Evolutionary conservation across 2,888 invertebrate genomes (phyloP).

Genomic region (Omphaloscelis lunosa): DNA sequence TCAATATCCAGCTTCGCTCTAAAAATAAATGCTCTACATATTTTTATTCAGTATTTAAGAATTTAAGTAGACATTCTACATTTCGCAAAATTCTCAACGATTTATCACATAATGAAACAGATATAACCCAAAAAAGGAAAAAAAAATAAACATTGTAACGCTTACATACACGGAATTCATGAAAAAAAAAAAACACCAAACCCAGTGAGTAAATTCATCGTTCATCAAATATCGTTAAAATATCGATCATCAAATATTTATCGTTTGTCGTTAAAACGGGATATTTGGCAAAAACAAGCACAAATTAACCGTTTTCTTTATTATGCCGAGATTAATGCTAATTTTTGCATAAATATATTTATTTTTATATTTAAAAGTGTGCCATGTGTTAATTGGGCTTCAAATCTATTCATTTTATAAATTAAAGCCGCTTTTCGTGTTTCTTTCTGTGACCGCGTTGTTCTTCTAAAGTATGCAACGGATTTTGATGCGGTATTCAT

Average conservation of each 20-base stretch:
- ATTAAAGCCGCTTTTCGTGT: no score
- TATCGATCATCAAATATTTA: no score
- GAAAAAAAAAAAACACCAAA: constrained; percentile 35
- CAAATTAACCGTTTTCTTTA: constrained; percentile 53
- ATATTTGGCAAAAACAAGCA: constrained; percentile 45
- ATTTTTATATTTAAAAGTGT: constrained; percentile 55
- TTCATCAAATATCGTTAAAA: no score
- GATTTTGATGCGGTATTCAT: no score
- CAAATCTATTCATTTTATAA: background rate
- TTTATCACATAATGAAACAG: background rate
- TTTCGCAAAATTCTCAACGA: background rate
- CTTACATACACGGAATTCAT: background rate
- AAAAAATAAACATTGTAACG: constrained; percentile 4
- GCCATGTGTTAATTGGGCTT: constrained; percentile 50
- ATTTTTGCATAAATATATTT: constrained; percentile 51
- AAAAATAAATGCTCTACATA: background rate
- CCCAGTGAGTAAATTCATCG: constrained; percentile 5
- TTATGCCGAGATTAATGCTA: constrained; percentile 50
- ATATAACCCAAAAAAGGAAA: background rate
- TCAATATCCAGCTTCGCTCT: background rate
- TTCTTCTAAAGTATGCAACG: no score
- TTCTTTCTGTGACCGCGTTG: no score
- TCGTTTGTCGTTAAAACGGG: constrained; percentile 63
- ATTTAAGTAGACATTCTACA: background rate
- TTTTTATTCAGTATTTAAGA: background rate